Conservation (phyloP, 2,113 vertebrate species). For the Pogona vitticeps region DNA sequence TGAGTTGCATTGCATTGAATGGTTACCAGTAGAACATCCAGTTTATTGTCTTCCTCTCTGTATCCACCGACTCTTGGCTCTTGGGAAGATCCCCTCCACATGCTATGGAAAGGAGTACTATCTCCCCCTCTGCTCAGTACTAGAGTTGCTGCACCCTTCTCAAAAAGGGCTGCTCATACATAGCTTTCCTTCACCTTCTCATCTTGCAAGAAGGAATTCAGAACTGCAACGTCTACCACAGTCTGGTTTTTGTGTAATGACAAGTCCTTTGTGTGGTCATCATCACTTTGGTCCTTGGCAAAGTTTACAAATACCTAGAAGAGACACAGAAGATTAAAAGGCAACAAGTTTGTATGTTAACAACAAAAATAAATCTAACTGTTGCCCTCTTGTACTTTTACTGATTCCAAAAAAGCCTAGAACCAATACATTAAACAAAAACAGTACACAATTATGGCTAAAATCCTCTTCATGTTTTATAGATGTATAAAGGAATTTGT, state of each 20-base stretch:
- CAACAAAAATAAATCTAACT: background rate
- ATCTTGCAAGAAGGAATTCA: slow-evolving; percentile 76
- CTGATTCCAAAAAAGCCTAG: too few species aligned
- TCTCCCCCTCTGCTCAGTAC: slow-evolving; percentile 48
- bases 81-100: slow-evolving; percentile 56
- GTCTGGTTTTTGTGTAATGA: slow-evolving; percentile 88
- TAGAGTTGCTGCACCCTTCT: slow-evolving; percentile 28
- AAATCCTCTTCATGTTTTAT: too few species aligned
- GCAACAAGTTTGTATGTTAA: background rate
- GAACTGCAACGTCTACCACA: slow-evolving; percentile 78
- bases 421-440: background rate
- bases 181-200: slow-evolving; percentile 86
- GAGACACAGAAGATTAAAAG: background rate
- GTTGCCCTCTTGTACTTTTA: background rate
- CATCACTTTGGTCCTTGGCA: slow-evolving; percentile 98
- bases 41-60: slow-evolving; percentile 65
- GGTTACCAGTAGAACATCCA: slow-evolving; percentile 86
- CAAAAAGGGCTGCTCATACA: slow-evolving; percentile 80
- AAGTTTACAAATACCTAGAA: slow-evolving; percentile 98
- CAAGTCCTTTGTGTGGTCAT: slow-evolving; percentile 92
- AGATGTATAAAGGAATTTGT: too few species aligned
- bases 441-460: background rate
- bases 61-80: slow-evolving; percentile 58
- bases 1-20: slow-evolving; percentile 96
- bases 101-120: slow-evolving; percentile 55